Evolutionary conservation across 2,113 vertebrate genomes (phyloP).

Genomic region (Phoenicopterus ruber): DNA sequence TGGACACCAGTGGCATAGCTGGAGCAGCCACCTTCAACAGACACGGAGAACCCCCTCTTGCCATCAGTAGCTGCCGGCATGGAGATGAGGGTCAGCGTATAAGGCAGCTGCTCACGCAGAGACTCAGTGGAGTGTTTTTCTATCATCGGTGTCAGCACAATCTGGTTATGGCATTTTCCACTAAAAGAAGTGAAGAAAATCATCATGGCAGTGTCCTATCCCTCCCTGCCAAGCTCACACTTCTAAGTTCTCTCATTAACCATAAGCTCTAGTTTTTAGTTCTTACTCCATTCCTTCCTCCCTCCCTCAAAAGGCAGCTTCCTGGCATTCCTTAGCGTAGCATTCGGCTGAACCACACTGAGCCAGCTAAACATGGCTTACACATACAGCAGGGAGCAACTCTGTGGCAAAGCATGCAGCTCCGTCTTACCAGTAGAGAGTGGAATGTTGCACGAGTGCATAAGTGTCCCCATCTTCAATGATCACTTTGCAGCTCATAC

Average conservation of each 20-base stretch:
- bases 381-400: neutral
- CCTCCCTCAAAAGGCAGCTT: neutral
- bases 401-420: neutral
- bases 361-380: neutral
- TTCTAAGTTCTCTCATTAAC: neutral
- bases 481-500: constrained; percentile 92
- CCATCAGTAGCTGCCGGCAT: constrained; percentile 90
- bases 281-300: neutral
- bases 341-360: neutral
- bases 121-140: constrained; percentile 88
- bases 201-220: neutral
- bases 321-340: neutral
- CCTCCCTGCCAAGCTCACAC: neutral
- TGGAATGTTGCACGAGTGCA: constrained; percentile 88
- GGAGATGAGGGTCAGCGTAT: constrained; percentile 90
- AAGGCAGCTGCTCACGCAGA: constrained; percentile 85
- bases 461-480: constrained; percentile 94
- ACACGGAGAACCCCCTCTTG: constrained; percentile 88
- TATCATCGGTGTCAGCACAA: constrained; percentile 90
- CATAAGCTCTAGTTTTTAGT: neutral
- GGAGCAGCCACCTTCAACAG: constrained; percentile 80
- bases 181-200: constrained; percentile 63
- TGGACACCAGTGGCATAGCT: constrained; percentile 85
- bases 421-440: constrained; percentile 89
- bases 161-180: constrained; percentile 93